Percentiles rank a stretch among this genome's conserved stretches.
These are phyloP conservation scores for Neuroterus valhalla DNA, from an alignment of 1,140 invertebrate genomes.

Conservation along the genomic window DNA sequence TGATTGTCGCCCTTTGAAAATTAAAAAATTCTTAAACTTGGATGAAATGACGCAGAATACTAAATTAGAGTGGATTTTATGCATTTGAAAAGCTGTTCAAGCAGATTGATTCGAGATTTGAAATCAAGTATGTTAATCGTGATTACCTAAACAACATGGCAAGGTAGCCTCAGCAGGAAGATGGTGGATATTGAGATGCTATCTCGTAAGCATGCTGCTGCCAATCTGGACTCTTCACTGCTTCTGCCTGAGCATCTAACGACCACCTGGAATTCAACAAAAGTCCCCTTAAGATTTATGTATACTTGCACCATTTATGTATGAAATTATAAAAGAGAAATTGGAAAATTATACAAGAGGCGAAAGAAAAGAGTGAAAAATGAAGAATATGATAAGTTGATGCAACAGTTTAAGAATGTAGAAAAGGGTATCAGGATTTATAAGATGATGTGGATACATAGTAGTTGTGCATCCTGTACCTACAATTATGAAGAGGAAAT, in stretches of 20 bases:
- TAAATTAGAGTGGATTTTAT: background rate
- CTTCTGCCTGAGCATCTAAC: constrained; percentile 65
- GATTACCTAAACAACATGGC: constrained; percentile 74
- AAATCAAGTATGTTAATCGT: background rate
- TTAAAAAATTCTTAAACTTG: constrained; percentile 14
- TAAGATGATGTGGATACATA: no score
- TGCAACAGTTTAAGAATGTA: no score
- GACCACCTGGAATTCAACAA: constrained; percentile 66
- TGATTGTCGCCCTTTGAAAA: constrained; percentile 28
- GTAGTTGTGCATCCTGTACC: no score
- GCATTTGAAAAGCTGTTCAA: background rate
- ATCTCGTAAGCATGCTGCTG: constrained; percentile 68
- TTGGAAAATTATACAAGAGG: no score
- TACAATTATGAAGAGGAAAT: no score
- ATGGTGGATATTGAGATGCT: constrained; percentile 64
- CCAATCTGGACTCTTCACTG: constrained; percentile 64
- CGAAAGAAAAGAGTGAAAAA: no score
- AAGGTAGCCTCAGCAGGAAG: constrained; percentile 69
- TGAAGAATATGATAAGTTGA: no score
- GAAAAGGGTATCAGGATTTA: no score
- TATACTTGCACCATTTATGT: background rate
- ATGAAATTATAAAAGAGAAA: no score
- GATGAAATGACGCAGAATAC: background rate
- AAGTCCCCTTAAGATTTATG: constrained; percentile 3
- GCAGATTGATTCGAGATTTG: background rate